Evolutionary conservation across 1,140 invertebrate species (phyloP).

Genomic region (Melanaphis sacchari): DNA sequence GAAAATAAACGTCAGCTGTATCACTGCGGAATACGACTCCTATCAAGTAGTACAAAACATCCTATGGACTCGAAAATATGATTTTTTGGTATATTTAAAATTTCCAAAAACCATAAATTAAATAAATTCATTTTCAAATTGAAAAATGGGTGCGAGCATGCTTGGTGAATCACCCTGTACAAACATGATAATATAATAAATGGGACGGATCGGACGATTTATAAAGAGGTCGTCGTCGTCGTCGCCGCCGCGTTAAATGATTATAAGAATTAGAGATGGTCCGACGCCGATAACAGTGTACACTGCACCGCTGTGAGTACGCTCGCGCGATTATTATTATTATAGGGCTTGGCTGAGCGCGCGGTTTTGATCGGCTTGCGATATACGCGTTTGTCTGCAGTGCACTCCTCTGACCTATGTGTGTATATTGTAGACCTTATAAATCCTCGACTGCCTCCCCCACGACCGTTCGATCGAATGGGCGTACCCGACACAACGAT

Average conservation of each 20-base stretch:
- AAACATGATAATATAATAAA: not conserved
- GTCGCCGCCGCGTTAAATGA: slow-evolving; percentile 3
- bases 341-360: not conserved
- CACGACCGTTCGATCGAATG: not conserved
- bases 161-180: not conserved
- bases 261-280: slow-evolving; percentile 26
- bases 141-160: not conserved
- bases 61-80: no score
- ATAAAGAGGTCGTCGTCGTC: slow-evolving; percentile 25
- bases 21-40: no score
- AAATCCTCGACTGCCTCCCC: not conserved
- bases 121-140: no score
- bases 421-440: not conserved
- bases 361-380: not conserved
- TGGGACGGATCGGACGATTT: not conserved
- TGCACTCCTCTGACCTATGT: not conserved
- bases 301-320: not conserved
- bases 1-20: not conserved
- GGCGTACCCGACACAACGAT: slow-evolving; percentile 14
- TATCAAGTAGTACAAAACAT: no score
- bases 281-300: slow-evolving; percentile 29
- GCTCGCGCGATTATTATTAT: not conserved
- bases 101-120: no score
- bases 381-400: not conserved
- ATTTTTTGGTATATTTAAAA: no score